Evolutionary conservation across 1,140 invertebrate species (phyloP).

Genomic region (Apolygus lucorum): DNA sequence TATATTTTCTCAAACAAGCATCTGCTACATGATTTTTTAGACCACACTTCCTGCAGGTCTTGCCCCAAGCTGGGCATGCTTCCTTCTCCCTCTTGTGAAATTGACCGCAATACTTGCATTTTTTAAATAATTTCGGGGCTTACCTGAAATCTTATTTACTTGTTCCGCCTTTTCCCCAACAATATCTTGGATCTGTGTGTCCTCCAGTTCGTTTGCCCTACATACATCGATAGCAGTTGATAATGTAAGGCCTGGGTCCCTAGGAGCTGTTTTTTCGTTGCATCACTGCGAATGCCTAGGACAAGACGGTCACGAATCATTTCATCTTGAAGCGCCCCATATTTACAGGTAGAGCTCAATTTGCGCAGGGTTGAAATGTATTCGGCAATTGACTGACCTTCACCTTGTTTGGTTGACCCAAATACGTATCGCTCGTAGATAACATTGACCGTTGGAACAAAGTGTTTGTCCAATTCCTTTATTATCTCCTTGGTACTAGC

Average conservation of each 20-base stretch:
- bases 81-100: not conserved
- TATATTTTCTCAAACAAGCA: not conserved
- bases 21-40: not conserved
- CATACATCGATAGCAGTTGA: too few species aligned
- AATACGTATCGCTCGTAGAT: not conserved
- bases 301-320: not conserved
- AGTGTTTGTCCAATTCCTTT: too few species aligned
- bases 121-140: too few species aligned
- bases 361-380: not conserved
- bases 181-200: too few species aligned
- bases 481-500: too few species aligned
- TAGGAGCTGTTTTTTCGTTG: not conserved
- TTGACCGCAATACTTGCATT: not conserved
- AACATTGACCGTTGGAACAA: too few species aligned
- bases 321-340: not conserved
- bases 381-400: not conserved
- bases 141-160: too few species aligned
- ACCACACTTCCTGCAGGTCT: not conserved
- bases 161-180: too few species aligned
- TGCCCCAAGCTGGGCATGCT: not conserved
- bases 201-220: too few species aligned
- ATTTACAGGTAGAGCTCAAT: not conserved
- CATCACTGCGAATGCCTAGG: not conserved
- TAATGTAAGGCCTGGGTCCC: too few species aligned
- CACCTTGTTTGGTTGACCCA: not conserved